Evolutionary conservation across 2,113 vertebrate species (phyloP).

Genomic region (Perca schrenkii): DNA sequence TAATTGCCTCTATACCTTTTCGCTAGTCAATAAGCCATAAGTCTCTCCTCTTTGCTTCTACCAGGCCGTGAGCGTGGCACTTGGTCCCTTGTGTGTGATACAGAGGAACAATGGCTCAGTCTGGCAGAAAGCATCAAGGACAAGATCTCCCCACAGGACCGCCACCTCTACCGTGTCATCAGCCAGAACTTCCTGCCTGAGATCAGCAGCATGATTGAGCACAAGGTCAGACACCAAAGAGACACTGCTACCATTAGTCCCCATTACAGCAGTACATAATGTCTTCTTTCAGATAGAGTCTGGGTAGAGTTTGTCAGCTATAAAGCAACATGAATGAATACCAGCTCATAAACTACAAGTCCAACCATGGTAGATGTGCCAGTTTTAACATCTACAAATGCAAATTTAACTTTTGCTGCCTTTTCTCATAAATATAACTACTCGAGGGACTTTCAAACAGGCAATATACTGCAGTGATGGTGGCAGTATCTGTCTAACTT

Average conservation of each 20-base stretch:
- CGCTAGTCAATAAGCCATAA: not conserved
- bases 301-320: not conserved
- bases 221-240: slow-evolving; percentile 89
- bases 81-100: slow-evolving; percentile 96
- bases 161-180: slow-evolving; percentile 95
- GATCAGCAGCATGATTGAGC: slow-evolving; percentile 97
- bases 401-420: not conserved
- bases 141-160: slow-evolving; percentile 91
- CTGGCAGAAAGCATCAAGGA: slow-evolving; percentile 96
- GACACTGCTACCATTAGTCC: not conserved
- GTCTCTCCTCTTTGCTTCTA: not conserved
- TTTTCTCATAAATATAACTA: not conserved
- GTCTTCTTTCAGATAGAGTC: not conserved
- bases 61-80: slow-evolving; percentile 82
- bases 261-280: not conserved
- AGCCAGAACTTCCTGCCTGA: slow-evolving; percentile 98
- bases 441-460: not conserved
- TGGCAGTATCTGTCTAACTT: not conserved
- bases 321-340: not conserved
- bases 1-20: not conserved
- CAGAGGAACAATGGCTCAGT: slow-evolving; percentile 93
- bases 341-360: not conserved
- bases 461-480: not conserved
- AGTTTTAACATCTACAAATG: not conserved
- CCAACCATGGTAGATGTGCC: not conserved